Conservation (phyloP, 2,113 vertebrate genomes). For the Indicator indicator region DNA sequence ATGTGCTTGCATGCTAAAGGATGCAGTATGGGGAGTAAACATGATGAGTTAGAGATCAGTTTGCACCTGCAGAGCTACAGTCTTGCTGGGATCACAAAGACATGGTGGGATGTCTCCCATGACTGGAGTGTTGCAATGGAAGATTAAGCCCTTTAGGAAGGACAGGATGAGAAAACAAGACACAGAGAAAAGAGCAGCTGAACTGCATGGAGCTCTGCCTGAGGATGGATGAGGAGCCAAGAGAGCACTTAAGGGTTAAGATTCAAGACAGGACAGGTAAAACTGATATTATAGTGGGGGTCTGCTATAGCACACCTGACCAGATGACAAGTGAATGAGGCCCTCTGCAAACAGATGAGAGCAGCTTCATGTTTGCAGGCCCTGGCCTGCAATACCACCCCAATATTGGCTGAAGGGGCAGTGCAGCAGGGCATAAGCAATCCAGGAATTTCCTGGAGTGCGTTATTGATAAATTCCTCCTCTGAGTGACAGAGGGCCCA, state of each 20-base stretch:
- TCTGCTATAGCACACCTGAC: not conserved
- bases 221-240: not conserved
- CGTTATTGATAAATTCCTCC: not conserved
- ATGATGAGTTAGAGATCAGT: not conserved
- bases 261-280: not conserved
- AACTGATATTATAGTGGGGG: fast-evolving
- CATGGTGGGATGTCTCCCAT: not conserved
- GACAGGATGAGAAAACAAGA: not conserved
- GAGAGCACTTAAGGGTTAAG: not conserved
- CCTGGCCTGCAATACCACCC: not conserved
- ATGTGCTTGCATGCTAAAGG: not conserved
- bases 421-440: not conserved
- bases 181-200: not conserved
- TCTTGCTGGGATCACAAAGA: not conserved
- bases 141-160: not conserved
- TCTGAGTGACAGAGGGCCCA: not conserved
- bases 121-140: not conserved
- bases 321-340: not conserved
- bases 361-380: not conserved
- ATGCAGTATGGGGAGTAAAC: not conserved
- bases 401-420: not conserved
- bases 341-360: not conserved
- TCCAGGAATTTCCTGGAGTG: not conserved
- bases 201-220: not conserved
- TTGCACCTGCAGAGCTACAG: not conserved